A percentile compares a stretch with the other conserved stretches of the same genome.
Conservation (phyloP, 2,888 invertebrate species). For the Tetanocera ferruginea region DNA sequence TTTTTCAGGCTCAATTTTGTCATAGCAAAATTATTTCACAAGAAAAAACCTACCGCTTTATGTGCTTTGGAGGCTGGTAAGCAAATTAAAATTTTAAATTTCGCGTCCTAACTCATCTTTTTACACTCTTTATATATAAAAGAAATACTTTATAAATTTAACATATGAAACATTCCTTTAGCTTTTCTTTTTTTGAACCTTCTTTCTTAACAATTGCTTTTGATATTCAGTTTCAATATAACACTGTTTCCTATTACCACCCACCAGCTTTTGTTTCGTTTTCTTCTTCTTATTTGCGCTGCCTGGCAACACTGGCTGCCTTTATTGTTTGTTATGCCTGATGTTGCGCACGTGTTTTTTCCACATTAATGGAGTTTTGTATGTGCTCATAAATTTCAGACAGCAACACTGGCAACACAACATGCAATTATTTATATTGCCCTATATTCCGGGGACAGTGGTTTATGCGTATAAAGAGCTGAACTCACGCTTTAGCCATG, state of each 20-base stretch:
- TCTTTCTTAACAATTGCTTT: too few relatives aligned
- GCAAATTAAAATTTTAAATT: too few relatives aligned
- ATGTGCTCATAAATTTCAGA: conserved; percentile 22
- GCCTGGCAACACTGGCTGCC: conserved; percentile 1
- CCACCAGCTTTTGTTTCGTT: not conserved
- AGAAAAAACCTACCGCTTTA: too few relatives aligned
- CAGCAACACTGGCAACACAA: conserved; percentile 2
- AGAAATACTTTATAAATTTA: too few relatives aligned
- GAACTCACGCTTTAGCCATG: not conserved
- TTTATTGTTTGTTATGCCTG: conserved; percentile 25
- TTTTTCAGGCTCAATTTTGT: too few relatives aligned
- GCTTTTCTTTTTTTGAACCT: too few relatives aligned
- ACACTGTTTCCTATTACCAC: not conserved
- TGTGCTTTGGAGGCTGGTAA: too few relatives aligned
- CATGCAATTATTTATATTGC: conserved; percentile 20
- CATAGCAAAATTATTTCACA: too few relatives aligned
- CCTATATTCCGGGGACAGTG: not conserved
- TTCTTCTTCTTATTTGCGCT: not conserved
- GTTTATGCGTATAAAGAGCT: not conserved
- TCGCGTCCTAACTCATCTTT: too few relatives aligned
- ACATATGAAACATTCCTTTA: too few relatives aligned
- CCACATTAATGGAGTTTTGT: not conserved
- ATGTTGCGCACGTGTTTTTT: not conserved
- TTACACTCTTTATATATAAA: too few relatives aligned
- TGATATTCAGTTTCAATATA: not conserved